Evolutionary conservation across 1,140 invertebrate genomes (phyloP).

Genomic region (Halictus rubicundus): DNA sequence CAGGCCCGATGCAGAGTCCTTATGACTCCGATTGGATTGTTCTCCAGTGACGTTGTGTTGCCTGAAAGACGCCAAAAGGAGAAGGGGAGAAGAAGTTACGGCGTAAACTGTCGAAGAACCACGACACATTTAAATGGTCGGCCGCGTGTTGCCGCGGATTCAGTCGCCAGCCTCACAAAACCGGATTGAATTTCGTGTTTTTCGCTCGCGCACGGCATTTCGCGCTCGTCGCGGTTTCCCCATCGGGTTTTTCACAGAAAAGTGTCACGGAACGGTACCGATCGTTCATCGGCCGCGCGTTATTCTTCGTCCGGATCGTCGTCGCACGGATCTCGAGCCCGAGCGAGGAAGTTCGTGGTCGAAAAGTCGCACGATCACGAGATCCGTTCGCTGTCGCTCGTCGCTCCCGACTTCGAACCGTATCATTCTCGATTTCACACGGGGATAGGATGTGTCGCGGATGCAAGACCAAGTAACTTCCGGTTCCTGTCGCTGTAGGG

Average conservation of each 20-base stretch:
- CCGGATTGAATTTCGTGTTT: constrained; percentile 13
- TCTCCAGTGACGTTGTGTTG: constrained; percentile 35
- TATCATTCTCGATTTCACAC: background rate
- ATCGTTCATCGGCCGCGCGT: background rate
- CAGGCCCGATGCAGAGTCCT: background rate
- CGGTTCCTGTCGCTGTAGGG: background rate
- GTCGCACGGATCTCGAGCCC: too few species aligned
- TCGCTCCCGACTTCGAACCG: too few species aligned
- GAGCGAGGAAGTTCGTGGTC: background rate
- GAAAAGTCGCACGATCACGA: background rate
- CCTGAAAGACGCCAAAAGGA: constrained; percentile 29
- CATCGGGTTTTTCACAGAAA: background rate
- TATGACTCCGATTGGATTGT: constrained; percentile 36
- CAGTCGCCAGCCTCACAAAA: constrained; percentile 58
- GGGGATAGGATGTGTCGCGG: constrained; percentile 21
- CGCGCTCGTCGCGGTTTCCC: background rate
- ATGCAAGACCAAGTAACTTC: constrained; percentile 35
- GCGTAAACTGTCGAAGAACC: constrained; percentile 52
- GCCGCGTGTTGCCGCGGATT: constrained; percentile 48
- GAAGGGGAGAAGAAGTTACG: constrained; percentile 50
- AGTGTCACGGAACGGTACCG: background rate
- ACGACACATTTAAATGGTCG: constrained; percentile 65
- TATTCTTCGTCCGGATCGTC: background rate
- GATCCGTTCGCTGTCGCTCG: background rate
- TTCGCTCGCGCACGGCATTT: background rate